Evolutionary conservation across 2,888 invertebrate genomes (phyloP).

Genomic region (Alsophila aescularia): DNA sequence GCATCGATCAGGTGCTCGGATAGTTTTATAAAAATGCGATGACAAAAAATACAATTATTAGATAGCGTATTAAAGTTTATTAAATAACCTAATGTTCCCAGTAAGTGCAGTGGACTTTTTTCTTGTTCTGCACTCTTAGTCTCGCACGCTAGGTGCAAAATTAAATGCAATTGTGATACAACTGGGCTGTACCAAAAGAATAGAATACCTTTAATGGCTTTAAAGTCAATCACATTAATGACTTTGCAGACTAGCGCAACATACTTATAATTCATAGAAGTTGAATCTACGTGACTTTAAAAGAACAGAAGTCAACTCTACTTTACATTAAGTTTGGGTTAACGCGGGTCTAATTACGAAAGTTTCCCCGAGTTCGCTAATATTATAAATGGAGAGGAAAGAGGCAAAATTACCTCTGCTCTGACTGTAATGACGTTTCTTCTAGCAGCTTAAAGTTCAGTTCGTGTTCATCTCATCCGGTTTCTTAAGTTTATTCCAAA

Average conservation of each 20-base stretch:
- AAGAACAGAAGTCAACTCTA: slow-evolving; percentile 65
- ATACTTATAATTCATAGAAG: slow-evolving; percentile 51
- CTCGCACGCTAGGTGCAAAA: too few relatives aligned
- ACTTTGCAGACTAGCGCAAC: too few relatives aligned
- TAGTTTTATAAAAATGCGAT: too few relatives aligned
- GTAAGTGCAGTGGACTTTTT: slow-evolving; percentile 5
- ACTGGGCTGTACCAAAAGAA: too few relatives aligned
- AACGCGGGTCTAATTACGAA: slow-evolving; percentile 70
- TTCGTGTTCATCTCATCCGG: slow-evolving; percentile 45
- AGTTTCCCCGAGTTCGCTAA: slow-evolving; percentile 63
- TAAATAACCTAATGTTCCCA: too few relatives aligned
- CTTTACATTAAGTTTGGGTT: slow-evolving; percentile 71
- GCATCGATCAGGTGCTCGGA: too few relatives aligned
- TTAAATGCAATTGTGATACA: too few relatives aligned
- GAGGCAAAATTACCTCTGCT: slow-evolving; percentile 56
- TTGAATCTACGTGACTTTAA: slow-evolving; percentile 65
- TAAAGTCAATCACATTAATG: too few relatives aligned
- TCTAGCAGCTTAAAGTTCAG: slow-evolving; percentile 51
- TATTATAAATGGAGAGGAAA: slow-evolving; percentile 72
- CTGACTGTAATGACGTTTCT: slow-evolving; percentile 57
- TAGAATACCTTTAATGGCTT: too few relatives aligned
- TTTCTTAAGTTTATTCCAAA: slow-evolving; percentile 36
- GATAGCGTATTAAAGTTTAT: too few relatives aligned
- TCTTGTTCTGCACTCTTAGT: too few relatives aligned
- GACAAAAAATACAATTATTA: too few relatives aligned